Evolutionary conservation across 2,797 vertebrate genomes (phyloP).

Genomic region (Danio aesculapii): DNA sequence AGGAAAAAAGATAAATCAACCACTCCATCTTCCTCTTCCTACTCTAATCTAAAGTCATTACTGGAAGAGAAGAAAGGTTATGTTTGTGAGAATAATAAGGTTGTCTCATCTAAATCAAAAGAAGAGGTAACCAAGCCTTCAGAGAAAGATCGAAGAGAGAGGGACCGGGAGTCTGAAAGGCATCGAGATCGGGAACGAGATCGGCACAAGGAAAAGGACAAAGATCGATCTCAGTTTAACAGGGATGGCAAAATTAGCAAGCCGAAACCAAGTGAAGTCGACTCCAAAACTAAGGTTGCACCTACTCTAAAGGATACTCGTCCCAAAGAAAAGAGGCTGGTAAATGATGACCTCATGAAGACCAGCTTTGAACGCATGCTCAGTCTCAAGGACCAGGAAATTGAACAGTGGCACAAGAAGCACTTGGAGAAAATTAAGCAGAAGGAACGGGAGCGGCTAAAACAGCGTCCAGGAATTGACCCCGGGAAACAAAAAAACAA

Average conservation of each 20-base stretch:
- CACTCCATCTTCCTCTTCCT: constrained; percentile 72
- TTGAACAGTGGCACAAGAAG: constrained; percentile 98
- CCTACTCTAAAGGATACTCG: constrained; percentile 83
- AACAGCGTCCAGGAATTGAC: constrained; percentile 86
- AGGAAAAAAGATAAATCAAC: constrained; percentile 90
- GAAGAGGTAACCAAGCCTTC: constrained; percentile 88
- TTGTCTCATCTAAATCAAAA: constrained; percentile 83
- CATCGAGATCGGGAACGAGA: constrained; percentile 86
- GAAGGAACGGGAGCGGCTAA: constrained; percentile 94
- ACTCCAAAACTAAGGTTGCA: constrained; percentile 86
- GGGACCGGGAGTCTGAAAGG: constrained; percentile 84
- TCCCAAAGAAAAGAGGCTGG: constrained; percentile 95
- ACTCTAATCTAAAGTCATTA: constrained; percentile 82
- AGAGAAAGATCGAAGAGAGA: constrained; percentile 90
- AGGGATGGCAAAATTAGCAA: constrained; percentile 77
- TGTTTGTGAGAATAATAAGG: constrained; percentile 82
- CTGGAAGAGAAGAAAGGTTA: constrained; percentile 89
- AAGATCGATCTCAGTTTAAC: constrained; percentile 86
- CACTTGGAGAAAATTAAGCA: constrained; percentile 99
- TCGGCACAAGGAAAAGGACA: constrained; percentile 82
- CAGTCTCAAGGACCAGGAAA: constrained; percentile 97
- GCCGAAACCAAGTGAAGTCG: constrained; percentile 78
- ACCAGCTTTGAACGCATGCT: constrained; percentile 99
- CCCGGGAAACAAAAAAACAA: constrained; percentile 86
- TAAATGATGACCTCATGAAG: constrained; percentile 98